These are phyloP conservation scores for Dipus sagitta DNA, from an alignment of 2,797 vertebrate species.

Conservation along the genomic window DNA sequence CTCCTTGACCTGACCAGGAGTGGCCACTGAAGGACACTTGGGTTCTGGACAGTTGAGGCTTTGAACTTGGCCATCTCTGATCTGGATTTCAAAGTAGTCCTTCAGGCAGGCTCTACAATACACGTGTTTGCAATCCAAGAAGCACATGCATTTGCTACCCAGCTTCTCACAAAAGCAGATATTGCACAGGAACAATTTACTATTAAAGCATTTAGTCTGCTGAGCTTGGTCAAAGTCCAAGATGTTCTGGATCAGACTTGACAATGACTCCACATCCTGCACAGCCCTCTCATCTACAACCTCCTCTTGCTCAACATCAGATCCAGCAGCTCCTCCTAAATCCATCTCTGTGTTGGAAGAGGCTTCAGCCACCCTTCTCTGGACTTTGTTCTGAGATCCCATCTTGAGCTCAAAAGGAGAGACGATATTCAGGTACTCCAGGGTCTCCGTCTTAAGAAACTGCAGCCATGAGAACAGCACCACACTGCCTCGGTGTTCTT, in stretches of 20 bases:
- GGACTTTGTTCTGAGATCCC: slow-evolving; percentile 81
- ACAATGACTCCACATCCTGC: too few relatives aligned
- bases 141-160: slow-evolving; percentile 93
- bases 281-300: too few relatives aligned
- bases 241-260: too few relatives aligned
- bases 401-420: slow-evolving; percentile 93
- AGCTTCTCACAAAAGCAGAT: slow-evolving; percentile 97
- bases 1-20: slow-evolving; percentile 95
- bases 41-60: slow-evolving; percentile 97
- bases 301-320: too few relatives aligned
- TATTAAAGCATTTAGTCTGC: too few relatives aligned
- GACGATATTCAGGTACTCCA: slow-evolving; percentile 91
- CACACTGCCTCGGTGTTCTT: too few relatives aligned
- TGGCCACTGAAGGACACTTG: slow-evolving; percentile 94
- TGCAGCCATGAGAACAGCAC: too few relatives aligned
- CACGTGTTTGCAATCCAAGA: slow-evolving; percentile 95
- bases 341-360: too few relatives aligned
- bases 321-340: too few relatives aligned
- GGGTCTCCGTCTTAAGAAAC: too few relatives aligned
- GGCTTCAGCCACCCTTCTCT: slow-evolving; percentile 80
- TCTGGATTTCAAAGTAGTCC: slow-evolving; percentile 97
- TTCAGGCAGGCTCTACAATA: slow-evolving; percentile 96
- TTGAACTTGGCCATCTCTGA: slow-evolving; percentile 96
- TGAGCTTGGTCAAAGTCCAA: too few relatives aligned
- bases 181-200: too few relatives aligned